These are phyloP conservation scores for Eriocheir sinensis DNA, from an alignment of 1,140 invertebrate genomes.

Conservation along the genomic window DNA sequence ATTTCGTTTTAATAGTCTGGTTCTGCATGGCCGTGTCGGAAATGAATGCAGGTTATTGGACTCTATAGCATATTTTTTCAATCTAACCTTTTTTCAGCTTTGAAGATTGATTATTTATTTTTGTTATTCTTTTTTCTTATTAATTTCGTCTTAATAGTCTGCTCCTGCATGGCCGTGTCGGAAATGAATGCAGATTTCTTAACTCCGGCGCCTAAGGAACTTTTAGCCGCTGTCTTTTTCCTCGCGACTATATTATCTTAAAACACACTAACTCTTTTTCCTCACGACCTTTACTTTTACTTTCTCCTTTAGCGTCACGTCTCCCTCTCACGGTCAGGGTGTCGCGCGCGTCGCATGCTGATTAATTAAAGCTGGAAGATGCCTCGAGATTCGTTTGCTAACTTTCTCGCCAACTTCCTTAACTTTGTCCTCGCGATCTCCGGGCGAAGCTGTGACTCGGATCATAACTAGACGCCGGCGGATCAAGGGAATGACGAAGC, in stretches of 20 bases:
- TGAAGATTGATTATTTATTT: no score
- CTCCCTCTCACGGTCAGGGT: neutral
- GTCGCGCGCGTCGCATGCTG: neutral
- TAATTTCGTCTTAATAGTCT: no score
- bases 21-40: neutral
- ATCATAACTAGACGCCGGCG: no score
- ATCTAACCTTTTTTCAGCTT: no score
- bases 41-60: no score
- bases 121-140: no score
- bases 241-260: no score
- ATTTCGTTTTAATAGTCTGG: no score
- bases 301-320: neutral
- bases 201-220: neutral
- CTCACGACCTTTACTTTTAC: neutral
- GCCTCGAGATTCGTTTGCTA: no score
- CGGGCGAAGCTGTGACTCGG: neutral
- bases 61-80: no score
- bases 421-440: neutral
- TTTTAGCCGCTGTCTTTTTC: no score
- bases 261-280: neutral
- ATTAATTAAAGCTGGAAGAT: neutral
- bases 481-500: neutral
- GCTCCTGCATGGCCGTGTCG: neutral
- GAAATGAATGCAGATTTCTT: neutral
- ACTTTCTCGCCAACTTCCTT: conserved; percentile 2